These are phyloP conservation scores for Oncorhynchus nerka DNA, from an alignment of 2,113 vertebrate species.

Conservation along the genomic window DNA sequence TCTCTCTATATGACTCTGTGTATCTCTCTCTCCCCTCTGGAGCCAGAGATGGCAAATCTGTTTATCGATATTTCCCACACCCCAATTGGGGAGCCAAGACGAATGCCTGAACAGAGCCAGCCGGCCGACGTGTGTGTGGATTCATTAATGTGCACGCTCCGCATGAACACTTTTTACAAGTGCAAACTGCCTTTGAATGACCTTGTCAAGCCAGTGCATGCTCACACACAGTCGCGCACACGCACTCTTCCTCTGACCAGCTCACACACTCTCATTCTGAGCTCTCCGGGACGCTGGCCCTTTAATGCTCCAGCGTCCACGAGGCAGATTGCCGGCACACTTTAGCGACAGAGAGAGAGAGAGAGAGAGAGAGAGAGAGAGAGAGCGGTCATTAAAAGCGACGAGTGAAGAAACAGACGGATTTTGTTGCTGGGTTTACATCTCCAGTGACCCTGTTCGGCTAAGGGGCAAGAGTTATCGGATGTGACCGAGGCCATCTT, in stretches of 20 bases:
- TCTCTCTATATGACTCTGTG: neutral
- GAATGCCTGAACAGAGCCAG: neutral
- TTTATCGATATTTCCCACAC: conserved; percentile 13
- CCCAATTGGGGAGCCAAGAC: neutral
- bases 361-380: neutral
- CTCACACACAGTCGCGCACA: neutral
- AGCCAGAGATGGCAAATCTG: neutral
- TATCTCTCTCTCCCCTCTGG: neutral
- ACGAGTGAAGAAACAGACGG: neutral
- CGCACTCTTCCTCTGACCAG: neutral
- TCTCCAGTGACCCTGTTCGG: conserved; percentile 19
- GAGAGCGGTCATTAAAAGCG: conserved; percentile 9
- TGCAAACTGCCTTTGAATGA: conserved; percentile 12
- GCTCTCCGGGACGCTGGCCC: conserved; percentile 13
- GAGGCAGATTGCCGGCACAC: conserved; percentile 17
- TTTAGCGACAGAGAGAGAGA: neutral
- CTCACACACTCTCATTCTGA: neutral
- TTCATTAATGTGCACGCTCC: neutral
- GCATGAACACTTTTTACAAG: neutral
- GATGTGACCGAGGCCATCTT: conserved; percentile 35
- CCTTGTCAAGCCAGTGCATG: conserved; percentile 26
- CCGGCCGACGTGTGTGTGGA: neutral
- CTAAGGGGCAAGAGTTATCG: conserved; percentile 4
- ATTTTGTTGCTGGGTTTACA: neutral
- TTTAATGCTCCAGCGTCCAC: conserved; percentile 30